phyloP scores from a whole-genome alignment of 2,797 vertebrate species.

The Petrocephalus schoutedeni region DNA sequence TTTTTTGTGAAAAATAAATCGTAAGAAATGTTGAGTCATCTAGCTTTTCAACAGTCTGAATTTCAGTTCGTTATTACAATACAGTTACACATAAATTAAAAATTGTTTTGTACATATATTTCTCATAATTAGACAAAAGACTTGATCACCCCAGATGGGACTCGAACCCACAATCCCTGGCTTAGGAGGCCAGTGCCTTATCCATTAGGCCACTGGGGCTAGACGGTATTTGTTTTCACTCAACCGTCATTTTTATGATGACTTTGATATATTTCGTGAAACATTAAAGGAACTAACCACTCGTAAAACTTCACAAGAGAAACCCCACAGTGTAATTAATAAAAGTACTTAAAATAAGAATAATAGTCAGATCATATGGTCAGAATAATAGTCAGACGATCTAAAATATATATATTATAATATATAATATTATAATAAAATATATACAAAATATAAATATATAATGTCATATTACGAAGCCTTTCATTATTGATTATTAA shows the following conservation, averaged over 20 bases:
- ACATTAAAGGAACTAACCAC: background rate
- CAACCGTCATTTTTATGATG: background rate
- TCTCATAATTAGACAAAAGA: rapidly evolving
- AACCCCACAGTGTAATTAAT: no score
- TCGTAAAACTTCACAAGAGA: no score
- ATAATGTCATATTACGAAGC: background rate
- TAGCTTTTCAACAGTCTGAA: background rate
- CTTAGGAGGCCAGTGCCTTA: constrained; percentile 60
- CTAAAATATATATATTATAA: background rate
- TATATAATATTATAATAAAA: no score
- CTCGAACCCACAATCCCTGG: constrained; percentile 62
- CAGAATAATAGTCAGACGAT: background rate
- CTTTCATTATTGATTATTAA: background rate
- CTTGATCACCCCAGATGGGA: constrained; percentile 46
- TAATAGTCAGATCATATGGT: background rate
- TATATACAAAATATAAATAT: background rate
- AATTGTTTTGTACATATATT: no score
- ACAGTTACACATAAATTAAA: background rate
- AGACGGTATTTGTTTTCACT: background rate
- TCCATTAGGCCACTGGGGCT: constrained; percentile 59
- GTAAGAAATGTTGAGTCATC: background rate
- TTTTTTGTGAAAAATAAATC: background rate
- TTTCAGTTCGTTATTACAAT: background rate
- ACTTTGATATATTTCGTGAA: background rate
- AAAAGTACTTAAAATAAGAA: background rate